Base-by-base conservation (phyloP, 2,797 vertebrate genomes). In the Diplodus puntazzo region DNA sequence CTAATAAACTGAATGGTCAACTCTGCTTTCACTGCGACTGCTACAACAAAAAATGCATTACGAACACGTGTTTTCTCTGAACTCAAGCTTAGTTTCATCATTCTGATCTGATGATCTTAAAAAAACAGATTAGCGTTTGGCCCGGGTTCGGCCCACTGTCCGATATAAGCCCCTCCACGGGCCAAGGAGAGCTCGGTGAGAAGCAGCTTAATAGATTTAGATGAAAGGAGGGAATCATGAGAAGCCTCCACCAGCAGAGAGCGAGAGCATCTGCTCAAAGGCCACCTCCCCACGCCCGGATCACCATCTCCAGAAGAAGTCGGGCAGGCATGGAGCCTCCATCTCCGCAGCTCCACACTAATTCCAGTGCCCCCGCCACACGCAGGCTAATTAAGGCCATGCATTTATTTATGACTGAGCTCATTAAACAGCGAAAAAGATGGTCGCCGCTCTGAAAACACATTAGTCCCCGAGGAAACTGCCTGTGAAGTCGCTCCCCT, bases 331-430 rank as follows among this genome's bases (percentile, higher is more conserved):
- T 81, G 83, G 87, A 91, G 91, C 91, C 90, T 89, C 92, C 85
- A 82, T 92, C 88, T 92, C 89, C 88, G 69, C 87, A 79, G 89
- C 87, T 85, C 85, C 87, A 83, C 88, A 62, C 92, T 94, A 93
- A 94, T 95, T 92, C 93, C 89, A 86, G 81, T 88, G 89, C 87
- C 89, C 90, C 87, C 82, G 81, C 90, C 87, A 92, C 92, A 94
- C 87, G 73, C 92, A 90, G 92, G 92, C 94, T 95, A 96, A 96
- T 96, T 95, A 95, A 94, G 92, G 91, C 88, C 93, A 95, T 95
- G 94, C 94, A 95, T 96, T 95, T 95, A 95, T 95, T 95, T 95
- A 95, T 95, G 94, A 95, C 92, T 85, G 90, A 89, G 92, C 94
- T 95, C 94, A 93, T 95, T 95, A 95, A 90, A 91, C 88, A 89